Conservation (phyloP, 2,797 vertebrate species). For the Choloepus didactylus region DNA sequence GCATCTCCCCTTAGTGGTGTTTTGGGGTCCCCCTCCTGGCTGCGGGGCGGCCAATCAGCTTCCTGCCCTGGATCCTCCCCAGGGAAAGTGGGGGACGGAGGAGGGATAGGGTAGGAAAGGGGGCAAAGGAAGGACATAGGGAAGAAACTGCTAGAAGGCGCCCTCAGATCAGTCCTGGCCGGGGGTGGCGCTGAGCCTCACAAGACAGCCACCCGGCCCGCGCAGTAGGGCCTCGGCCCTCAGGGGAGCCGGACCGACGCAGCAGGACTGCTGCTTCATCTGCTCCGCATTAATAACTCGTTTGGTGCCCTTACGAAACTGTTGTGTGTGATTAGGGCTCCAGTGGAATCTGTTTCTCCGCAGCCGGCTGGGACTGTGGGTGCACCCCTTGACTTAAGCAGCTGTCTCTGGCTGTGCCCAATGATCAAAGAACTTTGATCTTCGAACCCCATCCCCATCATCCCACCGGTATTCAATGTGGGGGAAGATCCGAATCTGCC, state of each 20-base stretch:
- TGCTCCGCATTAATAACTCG: conserved; percentile 80
- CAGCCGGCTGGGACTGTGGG: conserved; percentile 9
- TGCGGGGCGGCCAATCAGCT: conserved; percentile 76
- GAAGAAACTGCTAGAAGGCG: conserved; percentile 74
- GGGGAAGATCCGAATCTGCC: neutral
- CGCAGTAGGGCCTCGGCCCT: conserved; percentile 21
- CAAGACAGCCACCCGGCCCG: neutral
- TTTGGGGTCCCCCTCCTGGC: conserved; percentile 82
- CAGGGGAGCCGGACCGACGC: conserved; percentile 46
- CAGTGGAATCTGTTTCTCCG: conserved; percentile 26
- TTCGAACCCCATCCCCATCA: conserved; percentile 63
- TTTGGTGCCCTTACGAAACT: conserved; percentile 64
- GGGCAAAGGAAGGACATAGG: conserved; percentile 44
- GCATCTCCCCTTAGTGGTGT: conserved; percentile 76
- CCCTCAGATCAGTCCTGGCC: neutral
- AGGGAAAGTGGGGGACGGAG: conserved; percentile 4
- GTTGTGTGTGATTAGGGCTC: conserved; percentile 64
- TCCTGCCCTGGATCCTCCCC: conserved; percentile 73
- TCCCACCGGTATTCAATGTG: neutral
- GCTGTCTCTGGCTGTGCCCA: conserved; percentile 68
- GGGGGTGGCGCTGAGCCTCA: neutral
- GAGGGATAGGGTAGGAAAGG: conserved; percentile 38
- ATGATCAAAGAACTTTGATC: conserved; percentile 76
- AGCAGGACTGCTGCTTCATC: conserved; percentile 66
- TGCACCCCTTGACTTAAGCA: conserved; percentile 68